These are phyloP conservation scores for Dissostichus mawsoni DNA, from an alignment of 2,113 vertebrate species.

Conservation along the genomic window DNA sequence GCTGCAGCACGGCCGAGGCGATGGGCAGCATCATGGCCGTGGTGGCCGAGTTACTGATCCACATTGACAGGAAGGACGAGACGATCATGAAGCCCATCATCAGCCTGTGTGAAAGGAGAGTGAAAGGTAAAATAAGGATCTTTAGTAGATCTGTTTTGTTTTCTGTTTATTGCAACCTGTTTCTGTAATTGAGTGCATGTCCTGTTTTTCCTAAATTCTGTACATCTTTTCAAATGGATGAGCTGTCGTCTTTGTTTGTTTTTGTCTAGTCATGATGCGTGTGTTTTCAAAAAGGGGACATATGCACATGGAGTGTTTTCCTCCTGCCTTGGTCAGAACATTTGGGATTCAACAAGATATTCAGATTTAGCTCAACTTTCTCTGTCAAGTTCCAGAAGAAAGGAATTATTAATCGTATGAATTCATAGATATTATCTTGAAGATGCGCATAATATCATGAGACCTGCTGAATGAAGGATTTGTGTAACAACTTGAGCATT, in stretches of 20 bases:
- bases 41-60: conserved; percentile 97
- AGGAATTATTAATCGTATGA: too few relatives aligned
- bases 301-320: too few relatives aligned
- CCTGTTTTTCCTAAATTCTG: too few relatives aligned
- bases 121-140: too few relatives aligned
- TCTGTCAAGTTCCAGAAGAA: too few relatives aligned
- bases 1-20: conserved; percentile 87
- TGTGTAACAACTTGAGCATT: background rate
- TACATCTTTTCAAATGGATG: too few relatives aligned
- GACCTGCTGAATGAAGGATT: background rate
- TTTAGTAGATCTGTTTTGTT: background rate
- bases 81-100: conserved; percentile 94
- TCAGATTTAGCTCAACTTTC: too few relatives aligned
- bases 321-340: too few relatives aligned
- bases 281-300: too few relatives aligned
- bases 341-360: too few relatives aligned
- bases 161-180: background rate
- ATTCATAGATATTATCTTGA: background rate
- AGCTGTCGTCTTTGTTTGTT: too few relatives aligned
- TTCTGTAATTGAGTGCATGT: background rate
- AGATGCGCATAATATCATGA: background rate
- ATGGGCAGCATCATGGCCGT: conserved; percentile 98
- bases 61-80: conserved; percentile 96
- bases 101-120: conserved; percentile 80
- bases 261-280: too few relatives aligned